phyloP scores from a whole-genome alignment of 1,140 invertebrate genomes.

The Caenorhabditis tropicalis region DNA sequence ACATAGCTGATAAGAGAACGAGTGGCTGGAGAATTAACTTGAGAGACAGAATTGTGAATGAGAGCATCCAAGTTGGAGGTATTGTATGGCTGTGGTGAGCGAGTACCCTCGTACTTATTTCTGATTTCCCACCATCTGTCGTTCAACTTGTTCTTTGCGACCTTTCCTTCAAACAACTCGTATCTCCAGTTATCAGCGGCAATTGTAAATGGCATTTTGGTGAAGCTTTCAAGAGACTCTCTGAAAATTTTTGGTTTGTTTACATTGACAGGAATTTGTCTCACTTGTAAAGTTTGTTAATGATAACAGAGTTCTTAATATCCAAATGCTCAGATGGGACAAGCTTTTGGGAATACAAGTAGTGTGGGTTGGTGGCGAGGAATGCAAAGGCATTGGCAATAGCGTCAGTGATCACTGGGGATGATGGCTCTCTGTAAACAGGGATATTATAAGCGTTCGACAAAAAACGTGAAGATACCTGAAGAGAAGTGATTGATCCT shows the following conservation, averaged over 20 bases:
- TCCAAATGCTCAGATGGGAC: constrained; percentile 51
- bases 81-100: constrained; percentile 50
- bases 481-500: constrained; percentile 60
- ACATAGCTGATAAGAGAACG: constrained; percentile 58
- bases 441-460: too few species aligned
- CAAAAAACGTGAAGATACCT: not conserved
- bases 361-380: constrained; percentile 55
- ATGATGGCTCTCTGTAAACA: constrained; percentile 55
- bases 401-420: constrained; percentile 51
- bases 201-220: constrained; percentile 56
- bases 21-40: constrained; percentile 56
- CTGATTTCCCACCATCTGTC: constrained; percentile 60
- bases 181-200: constrained; percentile 59
- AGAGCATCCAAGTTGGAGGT: constrained; percentile 54
- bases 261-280: not conserved
- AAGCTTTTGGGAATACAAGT: constrained; percentile 56
- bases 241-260: not conserved
- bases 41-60: constrained; percentile 47
- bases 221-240: constrained; percentile 54
- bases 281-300: constrained; percentile 58
- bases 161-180: constrained; percentile 58
- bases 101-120: constrained; percentile 55
- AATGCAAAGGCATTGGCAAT: constrained; percentile 56
- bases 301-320: constrained; percentile 51
- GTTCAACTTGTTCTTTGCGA: constrained; percentile 50